Evolutionary conservation across 2,888 invertebrate genomes (phyloP), one percentile per base, ranked within the genome.

Genomic region (Luperina testacea): DNA sequence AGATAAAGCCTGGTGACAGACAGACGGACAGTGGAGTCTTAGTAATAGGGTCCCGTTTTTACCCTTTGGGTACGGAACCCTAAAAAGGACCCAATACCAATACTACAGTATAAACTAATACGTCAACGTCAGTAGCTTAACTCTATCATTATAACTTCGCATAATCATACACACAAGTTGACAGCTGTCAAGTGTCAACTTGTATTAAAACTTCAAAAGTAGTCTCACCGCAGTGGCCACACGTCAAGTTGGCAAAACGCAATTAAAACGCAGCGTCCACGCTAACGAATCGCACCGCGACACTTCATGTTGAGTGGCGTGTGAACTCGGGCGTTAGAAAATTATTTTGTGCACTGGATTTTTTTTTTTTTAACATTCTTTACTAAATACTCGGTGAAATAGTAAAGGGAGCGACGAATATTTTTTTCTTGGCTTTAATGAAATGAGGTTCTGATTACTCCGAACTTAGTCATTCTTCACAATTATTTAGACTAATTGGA

Each of bases 211-310:
- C 75, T 67, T 70, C 72, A 84, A 74, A 73, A 80, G 73, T 59
- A 63, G 53, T 61, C 67, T 64, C 65, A 77, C 75, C 65, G 64
- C 70, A 77, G 61, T 72, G 32, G 86, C 76, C 79, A 82, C 76
- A 72, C 75, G 17, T 75, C 69, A 75, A 74, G 80, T 78, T 83
- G 83, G 82, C 78, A 81, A 82, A 85, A 87, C 86, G 89, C 86
- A 90, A 91, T 90, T 91, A 91, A 89, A 90, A 83, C 88, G 87
- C 82, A 75, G 74, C 79, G 85, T 78, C 81, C 80, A 88, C 88
- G 90, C 88, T 91, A 91, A 90, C 90, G 91, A 91, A 88, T 89
- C 85, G 87, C 89, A 69, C 42, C n/a, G 73, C 77, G 53, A 71
- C 78, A 77, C 87, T 86, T 68, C 77, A 84, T 77, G 78, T 78